Evolutionary conservation across 1,140 invertebrate genomes (phyloP), one percentile per base, ranked within the genome.

Genomic region (Nephila pilipes): DNA sequence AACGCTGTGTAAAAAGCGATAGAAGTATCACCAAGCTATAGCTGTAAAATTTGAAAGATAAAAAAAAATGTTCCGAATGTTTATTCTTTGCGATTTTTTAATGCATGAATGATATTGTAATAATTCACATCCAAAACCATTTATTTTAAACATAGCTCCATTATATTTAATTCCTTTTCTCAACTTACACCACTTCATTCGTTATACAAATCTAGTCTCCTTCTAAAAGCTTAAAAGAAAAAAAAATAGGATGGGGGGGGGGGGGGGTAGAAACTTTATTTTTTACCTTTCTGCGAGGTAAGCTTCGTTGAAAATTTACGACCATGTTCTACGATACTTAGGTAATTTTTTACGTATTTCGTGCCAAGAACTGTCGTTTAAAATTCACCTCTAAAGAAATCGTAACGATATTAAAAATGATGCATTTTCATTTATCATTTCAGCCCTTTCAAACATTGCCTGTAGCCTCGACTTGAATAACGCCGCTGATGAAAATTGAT

Each of bases 361-460:
- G 29, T 14, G 12, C 69, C 29, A 65, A 65, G 63, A 65, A 65
- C n/a, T 65, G 29, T 75, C 69, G 36, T 75, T 75, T 36, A 75
- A 75, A 75, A 32, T 75, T 75, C 69, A 5, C 29, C 32, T 75
- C 32, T 36, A 75, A 75, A 75, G 69, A 75, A 75, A 75, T 16
- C 29, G 25, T 32, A 75, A 75, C 69, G 69, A 32, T 75, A 75
- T 75, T 36, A 75, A 75, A 75, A 32, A 75, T 29, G 32, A 29
- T 75, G 2, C 32, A 32, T 36, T 32, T 75, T 36, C 69, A 75
- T 75, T 75, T 75, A 75, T 75, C 69, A 75, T 36, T 75, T 75
- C 69, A 29, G 25, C 32, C 69, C 32, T 75, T 75, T 75, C 69
- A 29, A 75, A 32, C 32, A 10, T 16, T 75, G 29, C 69, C 5